Base-by-base conservation (phyloP, 2,888 invertebrate genomes). In the Clusia tigrina region DNA sequence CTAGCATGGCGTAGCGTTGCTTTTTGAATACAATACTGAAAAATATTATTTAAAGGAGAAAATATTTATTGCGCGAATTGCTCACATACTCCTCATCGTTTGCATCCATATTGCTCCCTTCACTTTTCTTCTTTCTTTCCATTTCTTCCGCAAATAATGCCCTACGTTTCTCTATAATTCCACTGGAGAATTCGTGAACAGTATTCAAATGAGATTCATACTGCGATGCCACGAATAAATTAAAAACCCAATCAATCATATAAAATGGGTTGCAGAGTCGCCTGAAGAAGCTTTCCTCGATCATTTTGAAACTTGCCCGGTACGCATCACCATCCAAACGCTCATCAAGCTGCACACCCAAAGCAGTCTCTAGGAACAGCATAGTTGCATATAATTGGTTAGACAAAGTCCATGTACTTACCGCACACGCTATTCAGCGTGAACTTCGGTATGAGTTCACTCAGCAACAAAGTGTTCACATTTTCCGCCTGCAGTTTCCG, bases 391-490 rank as follows among this genome's bases (percentile, higher is more conserved):
- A 3, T 42, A 6, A n/a, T n/a, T 23, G 12, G 23, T 10, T 17
- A 51, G 2, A 26, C 9, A 24, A 22, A 23, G 26, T 58, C 24
- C 10, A 20, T 23, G 12, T 6, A 63, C 73, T 59, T 51, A 78
- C 78, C 78, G 32, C 79, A 80, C 67, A 80, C 70, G 24, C 71
- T 76, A 61, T 80, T 80, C 0, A 80, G 69, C 0, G 80, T 80
- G 2, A 81, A 72, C 46, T 73, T 69, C 1, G 80, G 81, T 58
- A 80, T 78, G 0, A 76, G 54, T 9, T 79, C 74, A n/a, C 71
- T 76, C 1, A 80, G 65, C 2, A 71, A 68, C 12, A 76, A 67
- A 1, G n/a, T 42, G 25, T 12, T 53, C 2, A n/a, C 42, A 5
- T 42, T 15, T n/a, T 15, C 3, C 3, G 12, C 42, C n/a, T 67